Base-by-base conservation (phyloP, 2,113 vertebrate species). In the Semicossyphus pulcher region DNA sequence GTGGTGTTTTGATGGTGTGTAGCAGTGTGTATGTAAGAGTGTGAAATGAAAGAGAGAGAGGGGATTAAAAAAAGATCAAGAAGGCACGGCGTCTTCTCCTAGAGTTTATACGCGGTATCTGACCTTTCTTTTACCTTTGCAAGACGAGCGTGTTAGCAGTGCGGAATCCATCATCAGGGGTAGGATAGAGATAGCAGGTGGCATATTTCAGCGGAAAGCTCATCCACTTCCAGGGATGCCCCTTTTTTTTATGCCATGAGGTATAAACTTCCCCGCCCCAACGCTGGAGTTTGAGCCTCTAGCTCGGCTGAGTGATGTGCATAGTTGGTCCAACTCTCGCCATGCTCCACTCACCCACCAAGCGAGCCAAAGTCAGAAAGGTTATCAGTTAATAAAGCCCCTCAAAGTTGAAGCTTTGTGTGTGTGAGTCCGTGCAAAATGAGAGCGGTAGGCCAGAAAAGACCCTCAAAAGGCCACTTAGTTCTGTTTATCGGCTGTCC, bases 371-470 rank as follows among this genome's bases (percentile, higher is more conserved):
- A 86, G 83, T 86, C 76, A 82, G 70, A 87, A 53, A 76, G 86
- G 84, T 88, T 86, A 88, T 90, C 18, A 64, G 78, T 86, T 88
- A 77, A 89, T 90, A 84, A 86, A 84, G 76, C 63, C 65, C 76
- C 77, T 61, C 65, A 77, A 84, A 69, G 72, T 68, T 88, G 68
- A 81, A 92, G 83, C 78, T 52, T 23, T 73, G 37, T 56, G 44
- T 75, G 47, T 52, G 62, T 42, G 76, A 68, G 52, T n/a, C 49
- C 79, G 45, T 56, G 70, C 71, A 44, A 49, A 59, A 69, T 16
- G 51, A 65, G 70, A 76, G 52, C 80, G 26, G 59, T 57, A 18
- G 21, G 45, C 16, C 25, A 76, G 42, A 62, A 63, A 18, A 65
- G 53, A 49, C 85, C 20, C 84, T 80, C 45, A 81, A 88, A 84